phyloP scores from a whole-genome alignment of 1,140 invertebrate species.

The Brachionus rotundiformis region DNA sequence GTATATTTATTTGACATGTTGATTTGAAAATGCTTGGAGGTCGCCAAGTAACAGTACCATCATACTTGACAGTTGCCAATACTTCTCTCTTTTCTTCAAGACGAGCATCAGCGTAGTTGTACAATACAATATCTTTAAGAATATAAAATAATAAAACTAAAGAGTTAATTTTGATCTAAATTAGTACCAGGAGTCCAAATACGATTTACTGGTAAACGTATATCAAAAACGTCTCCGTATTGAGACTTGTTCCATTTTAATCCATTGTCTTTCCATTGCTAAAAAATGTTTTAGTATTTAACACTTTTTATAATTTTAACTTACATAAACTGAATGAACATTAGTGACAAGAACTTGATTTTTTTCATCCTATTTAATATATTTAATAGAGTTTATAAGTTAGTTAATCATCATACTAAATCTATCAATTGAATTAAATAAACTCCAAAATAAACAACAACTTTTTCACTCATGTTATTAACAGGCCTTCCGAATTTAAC shows the following conservation, averaged over 20 bases:
- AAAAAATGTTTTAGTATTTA: neutral
- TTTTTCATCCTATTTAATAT: slow-evolving; percentile 38
- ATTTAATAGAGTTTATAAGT: neutral
- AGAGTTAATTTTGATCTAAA: neutral
- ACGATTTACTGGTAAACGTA: slow-evolving; percentile 41
- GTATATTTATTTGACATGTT: slow-evolving; percentile 81
- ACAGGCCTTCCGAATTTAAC: slow-evolving; percentile 64
- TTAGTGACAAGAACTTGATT: slow-evolving; percentile 52
- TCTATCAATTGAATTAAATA: slow-evolving; percentile 64
- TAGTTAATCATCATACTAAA: slow-evolving; percentile 54
- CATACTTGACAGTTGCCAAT: slow-evolving; percentile 68
- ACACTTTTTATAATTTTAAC: no score
- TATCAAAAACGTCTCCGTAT: slow-evolving; percentile 28
- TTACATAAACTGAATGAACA: slow-evolving; percentile 45
- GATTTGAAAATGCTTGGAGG: slow-evolving; percentile 98
- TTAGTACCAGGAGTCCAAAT: slow-evolving; percentile 50
- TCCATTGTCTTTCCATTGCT: slow-evolving; percentile 49
- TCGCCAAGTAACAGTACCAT: slow-evolving; percentile 93
- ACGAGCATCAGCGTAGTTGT: slow-evolving; percentile 58
- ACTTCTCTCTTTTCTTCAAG: slow-evolving; percentile 62
- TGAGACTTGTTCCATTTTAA: slow-evolving; percentile 44
- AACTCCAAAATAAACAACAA: slow-evolving; percentile 60
- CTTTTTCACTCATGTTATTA: slow-evolving; percentile 58
- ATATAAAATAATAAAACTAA: neutral
- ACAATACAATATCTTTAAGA: neutral